Base-by-base conservation (phyloP, 2,888 invertebrate genomes). In the Mayetiola destructor region DNA sequence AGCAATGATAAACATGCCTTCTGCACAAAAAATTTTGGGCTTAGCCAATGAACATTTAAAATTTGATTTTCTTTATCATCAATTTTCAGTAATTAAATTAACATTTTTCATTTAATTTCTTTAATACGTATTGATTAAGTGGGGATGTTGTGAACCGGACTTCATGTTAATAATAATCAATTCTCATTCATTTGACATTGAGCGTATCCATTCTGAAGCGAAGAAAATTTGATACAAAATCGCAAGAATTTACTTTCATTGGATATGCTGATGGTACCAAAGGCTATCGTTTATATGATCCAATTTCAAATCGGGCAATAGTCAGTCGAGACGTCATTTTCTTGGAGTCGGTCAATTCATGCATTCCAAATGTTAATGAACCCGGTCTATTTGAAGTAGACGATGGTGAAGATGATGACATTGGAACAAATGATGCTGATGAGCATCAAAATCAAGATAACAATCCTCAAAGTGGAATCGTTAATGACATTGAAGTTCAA, bases 161-260 rank as follows among this genome's bases (percentile, higher is more conserved):
- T 5, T 71, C 69, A n/a, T n/a, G n/a, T n/a, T n/a, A n/a, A n/a
- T n/a, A 59, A 5, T 66, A 65, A 59, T 66, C 66, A 20, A n/a
- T n/a, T n/a, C n/a, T n/a, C n/a, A n/a, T n/a, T n/a, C n/a, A n/a
- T n/a, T n/a, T n/a, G n/a, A 64, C 64, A 61, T 64, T 64, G 8
- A 66, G 67, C 52, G 59, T 68, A 48, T 67, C 69, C 1, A 65
- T 68, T 57, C 60, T 67, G 57, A 64, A 62, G 53, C 57, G 65
- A 48, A 32, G 20, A 32, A 69, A 68, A 60, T 64, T 61, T 62
- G 66, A 68, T 59, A 42, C 64, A 0, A 70, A 69, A 58, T 58
- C 65, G 54, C 59, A 61, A 20, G 62, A 63, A 56, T 58, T 64
- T 29, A 63, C 66, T n/a, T 66, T 69, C 37, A 63, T 69, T 42